Percentiles rank a stretch among this genome's conserved stretches.
Evolutionary conservation across 1,140 invertebrate genomes (phyloP).

Genomic region (Triops longicaudatus): DNA sequence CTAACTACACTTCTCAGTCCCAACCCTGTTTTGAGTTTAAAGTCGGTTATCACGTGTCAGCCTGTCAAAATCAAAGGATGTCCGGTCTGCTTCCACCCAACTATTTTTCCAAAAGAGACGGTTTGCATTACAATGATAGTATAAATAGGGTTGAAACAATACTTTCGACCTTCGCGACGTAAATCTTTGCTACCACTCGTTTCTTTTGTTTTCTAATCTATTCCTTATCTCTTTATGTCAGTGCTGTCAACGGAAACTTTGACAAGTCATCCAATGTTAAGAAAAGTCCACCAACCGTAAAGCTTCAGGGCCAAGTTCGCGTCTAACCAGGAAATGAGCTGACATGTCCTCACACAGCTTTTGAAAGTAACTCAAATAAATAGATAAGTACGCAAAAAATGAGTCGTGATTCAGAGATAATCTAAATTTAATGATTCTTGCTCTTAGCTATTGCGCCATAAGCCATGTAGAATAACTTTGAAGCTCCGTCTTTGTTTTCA

Average conservation of each 20-base stretch:
- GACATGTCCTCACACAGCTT: background rate
- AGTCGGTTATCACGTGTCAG: no score
- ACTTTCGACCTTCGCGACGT: background rate
- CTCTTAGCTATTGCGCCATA: background rate
- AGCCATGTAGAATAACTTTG: background rate
- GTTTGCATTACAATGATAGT: no score
- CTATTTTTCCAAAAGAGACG: no score
- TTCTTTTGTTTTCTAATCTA: background rate
- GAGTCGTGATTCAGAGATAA: background rate
- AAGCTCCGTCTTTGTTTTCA: background rate
- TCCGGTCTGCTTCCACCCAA: no score
- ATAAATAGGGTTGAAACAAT: background rate
- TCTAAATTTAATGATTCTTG: background rate
- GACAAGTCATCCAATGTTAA: slow-evolving; percentile 8
- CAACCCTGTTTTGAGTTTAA: no score
- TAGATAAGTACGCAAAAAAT: background rate
- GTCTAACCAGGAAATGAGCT: background rate
- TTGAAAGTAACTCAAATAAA: background rate
- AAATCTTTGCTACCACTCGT: background rate
- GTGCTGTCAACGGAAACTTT: slow-evolving; percentile 7
- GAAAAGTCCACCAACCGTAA: slow-evolving; percentile 8
- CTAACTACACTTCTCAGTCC: no score
- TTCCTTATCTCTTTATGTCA: background rate
- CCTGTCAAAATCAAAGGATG: no score
- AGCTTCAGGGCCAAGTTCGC: background rate